These are phyloP conservation scores for Drosophila teissieri DNA, from an alignment of 1,140 invertebrate genomes.

Conservation along the genomic window DNA sequence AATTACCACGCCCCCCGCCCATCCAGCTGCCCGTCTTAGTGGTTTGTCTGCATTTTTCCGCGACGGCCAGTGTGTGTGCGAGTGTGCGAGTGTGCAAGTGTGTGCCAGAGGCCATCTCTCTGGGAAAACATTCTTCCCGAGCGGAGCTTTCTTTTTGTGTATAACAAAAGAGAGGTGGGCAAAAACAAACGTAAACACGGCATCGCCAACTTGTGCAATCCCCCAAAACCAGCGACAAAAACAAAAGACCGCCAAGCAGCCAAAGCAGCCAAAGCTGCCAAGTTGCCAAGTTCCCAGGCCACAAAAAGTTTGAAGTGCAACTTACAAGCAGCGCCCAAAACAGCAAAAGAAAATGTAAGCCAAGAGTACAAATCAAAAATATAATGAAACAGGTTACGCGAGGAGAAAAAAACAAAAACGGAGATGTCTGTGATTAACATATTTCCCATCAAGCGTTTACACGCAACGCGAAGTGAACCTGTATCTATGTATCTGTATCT, in stretches of 20 bases:
- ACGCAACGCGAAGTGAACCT: conserved; percentile 39
- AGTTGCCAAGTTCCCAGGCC: conserved; percentile 26
- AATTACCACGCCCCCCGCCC: conserved; percentile 53
- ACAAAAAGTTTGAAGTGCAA: conserved; percentile 55
- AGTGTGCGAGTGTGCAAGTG: conserved; percentile 1
- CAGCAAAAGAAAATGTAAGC: conserved; percentile 56
- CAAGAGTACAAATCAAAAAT: conserved; percentile 77
- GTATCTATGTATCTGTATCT: conserved; percentile 21
- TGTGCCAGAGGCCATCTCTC: conserved; percentile 50
- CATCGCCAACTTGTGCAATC: conserved; percentile 50
- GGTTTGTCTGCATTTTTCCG: conserved; percentile 78
- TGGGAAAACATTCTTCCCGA: conserved; percentile 74
- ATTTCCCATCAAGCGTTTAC: conserved; percentile 80
- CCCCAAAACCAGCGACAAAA: conserved; percentile 20
- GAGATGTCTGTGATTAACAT: conserved; percentile 72
- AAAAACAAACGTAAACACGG: conserved; percentile 66
- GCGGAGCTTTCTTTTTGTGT: conserved; percentile 74
- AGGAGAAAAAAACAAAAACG: conserved; percentile 37
- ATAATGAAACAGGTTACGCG: conserved; percentile 73
- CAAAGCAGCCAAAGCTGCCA: not conserved
- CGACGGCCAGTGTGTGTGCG: conserved; percentile 9
- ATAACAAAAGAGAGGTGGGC: conserved; percentile 50
- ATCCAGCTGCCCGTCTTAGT: conserved; percentile 51
- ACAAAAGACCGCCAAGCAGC: conserved; percentile 41
- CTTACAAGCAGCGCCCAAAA: conserved; percentile 42